Base-by-base conservation (phyloP, 2,888 invertebrate species). In the Mythimna lalbum region DNA sequence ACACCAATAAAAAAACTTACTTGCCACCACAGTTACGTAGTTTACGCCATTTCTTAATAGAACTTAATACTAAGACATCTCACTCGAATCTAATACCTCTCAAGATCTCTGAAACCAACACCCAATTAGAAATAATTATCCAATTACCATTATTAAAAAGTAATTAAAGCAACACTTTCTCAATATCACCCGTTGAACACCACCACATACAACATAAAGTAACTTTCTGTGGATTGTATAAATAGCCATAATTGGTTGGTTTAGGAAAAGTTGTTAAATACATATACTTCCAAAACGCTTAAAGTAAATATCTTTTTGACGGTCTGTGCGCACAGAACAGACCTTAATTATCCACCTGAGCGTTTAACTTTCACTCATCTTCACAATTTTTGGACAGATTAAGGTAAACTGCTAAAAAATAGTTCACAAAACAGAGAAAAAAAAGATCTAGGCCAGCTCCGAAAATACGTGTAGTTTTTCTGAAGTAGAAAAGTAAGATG, bases 361-460 rank as follows among this genome's bases (percentile, higher is more conserved):
- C 57, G 31, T 67, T 67, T 65, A 74, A 84, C 84, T 84, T 84
- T 84, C 83, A 52, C 84, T 67, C 63, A 52, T 71, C 47, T 74
- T 31, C 47, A 50, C 39, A 10, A 52, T 43, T 57, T 60, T 64
- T 57, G n/a, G 1, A 5, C 27, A 19, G 39, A 10, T 60, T 59
- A 17, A n/a, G 23, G 17, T 43, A 72, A 47, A 47, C 23, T 19
- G n/a, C 6, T 6, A 2, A 12, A 50, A 33, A 56, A 21, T 4
- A 9, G 19, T 10, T 10, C n/a, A 55, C 9, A 9, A 1, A 31
- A 31, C 31, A 19, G 7, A 31, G 10, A 19, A 19, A 55, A 17
- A 31, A 55, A 43, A 31, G 19, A 0, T 55, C 9, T 53, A n/a
- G n/a, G n/a, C n/a, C n/a, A n/a, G n/a, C n/a, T n/a, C n/a, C n/a